phyloP scores from a whole-genome alignment of 2,888 invertebrate genomes.

The Rhingia rostrata region DNA sequence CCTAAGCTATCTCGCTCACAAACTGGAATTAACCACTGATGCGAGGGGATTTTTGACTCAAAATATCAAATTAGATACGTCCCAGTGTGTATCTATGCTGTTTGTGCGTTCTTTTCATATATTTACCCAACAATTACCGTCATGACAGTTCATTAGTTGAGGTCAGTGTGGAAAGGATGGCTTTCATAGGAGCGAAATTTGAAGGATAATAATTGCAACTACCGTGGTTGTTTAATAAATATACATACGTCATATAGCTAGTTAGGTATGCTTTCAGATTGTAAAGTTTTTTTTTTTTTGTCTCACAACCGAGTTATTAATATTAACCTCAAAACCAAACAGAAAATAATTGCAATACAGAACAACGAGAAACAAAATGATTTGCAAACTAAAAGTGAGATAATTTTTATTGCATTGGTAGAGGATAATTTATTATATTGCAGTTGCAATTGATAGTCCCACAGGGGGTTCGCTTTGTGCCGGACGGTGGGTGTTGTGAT shows the following conservation, averaged over 20 bases:
- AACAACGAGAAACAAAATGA: background rate
- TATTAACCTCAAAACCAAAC: background rate
- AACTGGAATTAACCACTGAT: slow-evolving; percentile 38
- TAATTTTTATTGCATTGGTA: slow-evolving; percentile 49
- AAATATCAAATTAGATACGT: background rate
- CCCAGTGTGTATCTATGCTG: background rate
- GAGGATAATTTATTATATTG: slow-evolving; percentile 40
- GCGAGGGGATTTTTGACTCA: slow-evolving; percentile 27
- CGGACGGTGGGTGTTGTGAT: slow-evolving; percentile 37
- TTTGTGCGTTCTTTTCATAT: background rate
- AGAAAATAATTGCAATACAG: background rate
- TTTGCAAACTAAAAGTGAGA: slow-evolving; percentile 26
- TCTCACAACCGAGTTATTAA: background rate
- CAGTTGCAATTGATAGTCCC: slow-evolving; percentile 37
- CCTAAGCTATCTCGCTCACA: slow-evolving; percentile 56
- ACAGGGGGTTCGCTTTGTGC: background rate
- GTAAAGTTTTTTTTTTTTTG: slow-evolving; percentile 20
- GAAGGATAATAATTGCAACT: slow-evolving; percentile 6
- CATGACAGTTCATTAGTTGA: slow-evolving; percentile 64
- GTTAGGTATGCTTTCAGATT: background rate
- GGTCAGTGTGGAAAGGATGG: slow-evolving; percentile 49
- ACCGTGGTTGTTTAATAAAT: slow-evolving; percentile 24
- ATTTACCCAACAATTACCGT: slow-evolving; percentile 3
- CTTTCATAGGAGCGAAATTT: slow-evolving; percentile 21
- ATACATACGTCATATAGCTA: background rate